A percentile compares a stretch with the other conserved stretches of the same genome.
Conservation (phyloP, 1,140 invertebrate genomes). For the Tetragonula clypearis region DNA sequence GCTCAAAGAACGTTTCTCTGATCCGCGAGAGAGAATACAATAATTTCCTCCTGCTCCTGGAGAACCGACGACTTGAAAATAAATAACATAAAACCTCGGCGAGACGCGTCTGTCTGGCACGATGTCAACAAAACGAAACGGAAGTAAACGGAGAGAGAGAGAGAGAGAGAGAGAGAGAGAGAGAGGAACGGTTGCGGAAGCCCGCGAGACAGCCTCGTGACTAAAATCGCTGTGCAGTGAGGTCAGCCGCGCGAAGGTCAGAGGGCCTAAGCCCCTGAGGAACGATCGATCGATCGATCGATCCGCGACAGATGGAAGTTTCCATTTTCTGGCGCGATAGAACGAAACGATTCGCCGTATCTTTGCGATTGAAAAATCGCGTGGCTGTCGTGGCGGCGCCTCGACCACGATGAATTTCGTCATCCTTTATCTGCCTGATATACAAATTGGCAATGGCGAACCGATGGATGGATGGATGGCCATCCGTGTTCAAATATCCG, state of each 20-base stretch:
- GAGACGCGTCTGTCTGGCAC: background rate
- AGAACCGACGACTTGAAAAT: background rate
- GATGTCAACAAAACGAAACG: conserved; percentile 26
- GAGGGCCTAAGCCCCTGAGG: conserved; percentile 4
- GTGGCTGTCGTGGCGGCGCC: background rate
- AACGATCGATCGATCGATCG: conserved; percentile 13
- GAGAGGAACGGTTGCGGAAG: conserved; percentile 12
- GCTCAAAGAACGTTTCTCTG: background rate
- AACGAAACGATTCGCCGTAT: conserved; percentile 17
- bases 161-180: background rate
- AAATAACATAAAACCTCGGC: too few species aligned
- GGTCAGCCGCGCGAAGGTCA: conserved; percentile 32
- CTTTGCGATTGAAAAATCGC: conserved; percentile 16
- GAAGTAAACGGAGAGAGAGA: conserved; percentile 20
- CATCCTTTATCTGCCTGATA: background rate
- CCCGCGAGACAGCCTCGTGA: background rate
- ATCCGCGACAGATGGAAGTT: conserved; percentile 35
- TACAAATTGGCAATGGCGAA: too few species aligned
- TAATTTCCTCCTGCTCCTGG: background rate
- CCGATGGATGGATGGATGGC: background rate
- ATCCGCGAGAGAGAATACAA: background rate
- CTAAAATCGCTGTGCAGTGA: conserved; percentile 18
- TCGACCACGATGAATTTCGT: background rate
- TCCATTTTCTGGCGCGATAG: conserved; percentile 2
- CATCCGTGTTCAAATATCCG: background rate